Evolutionary conservation across 2,113 vertebrate genomes (phyloP).

Genomic region (Ciconia stormi): DNA sequence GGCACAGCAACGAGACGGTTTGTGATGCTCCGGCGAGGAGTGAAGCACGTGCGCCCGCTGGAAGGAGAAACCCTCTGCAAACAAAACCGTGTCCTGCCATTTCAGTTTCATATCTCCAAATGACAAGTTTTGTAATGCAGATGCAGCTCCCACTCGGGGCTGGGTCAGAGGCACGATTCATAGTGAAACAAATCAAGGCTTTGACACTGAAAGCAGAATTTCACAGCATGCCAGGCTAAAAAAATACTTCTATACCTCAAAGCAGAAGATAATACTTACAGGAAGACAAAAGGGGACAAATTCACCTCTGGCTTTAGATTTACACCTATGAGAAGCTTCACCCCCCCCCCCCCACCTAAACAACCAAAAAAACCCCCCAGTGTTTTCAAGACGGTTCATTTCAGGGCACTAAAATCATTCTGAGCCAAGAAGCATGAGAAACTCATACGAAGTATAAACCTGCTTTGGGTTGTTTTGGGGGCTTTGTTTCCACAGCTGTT

Average conservation of each 20-base stretch:
- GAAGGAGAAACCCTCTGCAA: not conserved
- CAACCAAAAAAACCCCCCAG: not conserved
- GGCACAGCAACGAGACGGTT: not conserved
- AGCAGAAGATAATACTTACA: not conserved
- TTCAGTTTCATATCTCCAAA: not conserved
- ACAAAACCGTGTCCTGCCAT: not conserved
- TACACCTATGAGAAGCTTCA: not conserved
- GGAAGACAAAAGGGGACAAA: not conserved
- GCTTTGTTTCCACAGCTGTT: not conserved
- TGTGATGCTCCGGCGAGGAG: accelerated
- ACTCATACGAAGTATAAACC: not conserved
- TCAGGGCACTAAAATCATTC: not conserved
- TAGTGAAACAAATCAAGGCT: not conserved
- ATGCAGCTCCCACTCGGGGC: not conserved
- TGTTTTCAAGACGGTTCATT: not conserved
- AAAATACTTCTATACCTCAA: not conserved
- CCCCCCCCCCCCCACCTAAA: accelerated
- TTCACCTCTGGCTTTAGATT: not conserved
- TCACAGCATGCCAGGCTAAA: not conserved
- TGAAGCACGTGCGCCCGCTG: accelerated
- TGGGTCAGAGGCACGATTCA: not conserved
- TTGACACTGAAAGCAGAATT: not conserved
- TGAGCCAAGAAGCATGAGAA: not conserved
- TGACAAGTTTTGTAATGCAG: not conserved
- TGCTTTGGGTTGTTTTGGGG: not conserved